Base-by-base conservation (phyloP, 2,113 vertebrate species). In the Macheiramphus alcinus region DNA sequence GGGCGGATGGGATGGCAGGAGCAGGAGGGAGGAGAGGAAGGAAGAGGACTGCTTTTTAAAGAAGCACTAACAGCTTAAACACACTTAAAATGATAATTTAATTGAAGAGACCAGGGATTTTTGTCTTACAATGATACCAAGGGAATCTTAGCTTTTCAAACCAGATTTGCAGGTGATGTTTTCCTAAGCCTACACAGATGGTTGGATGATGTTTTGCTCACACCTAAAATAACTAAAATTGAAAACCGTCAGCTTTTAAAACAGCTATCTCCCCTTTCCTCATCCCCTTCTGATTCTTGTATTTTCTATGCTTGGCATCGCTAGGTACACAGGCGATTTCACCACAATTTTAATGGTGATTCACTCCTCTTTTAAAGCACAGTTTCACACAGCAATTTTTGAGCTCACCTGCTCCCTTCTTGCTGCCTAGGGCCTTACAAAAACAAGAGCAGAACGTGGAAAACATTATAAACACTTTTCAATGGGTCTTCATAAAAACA, bases 1-100 rank as follows among this genome's bases (percentile, higher is more conserved):
- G 90, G 96, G 96, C 0, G 94, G 96, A 56, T n/a, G 85, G 95
- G 87, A 95, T 94, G 96, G 93, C 87, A 96, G 92, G 66, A 96
- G 80, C 13, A 2, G 74, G 80, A 94, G 48, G 74, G 42, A 75
- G 95, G 72, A 61, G 78, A 84, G 40, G 88, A 87, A 86, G 45
- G 84, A 92, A 86, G 73, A 53, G 63, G 74, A 31, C 62, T 90
- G 94, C 96, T 96, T 97, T 96, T 96, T 95, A 82, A 92, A 86
- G 95, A 96, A 94, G 59, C 89, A 74, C 63, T 80, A 92, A 78
- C 91, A 93, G 94, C 83, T 96, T 50, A 88, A 95, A 82, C 71
- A 68, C 52, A 29, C 78, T 93, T 82, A 65, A 92, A 96, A 95
- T 70, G 70, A 65, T 94, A 79, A 96, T 94, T 90, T 71, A 83